These are phyloP conservation scores for Anas georgica DNA, from an alignment of 2,797 vertebrate genomes.

Conservation along the genomic window DNA sequence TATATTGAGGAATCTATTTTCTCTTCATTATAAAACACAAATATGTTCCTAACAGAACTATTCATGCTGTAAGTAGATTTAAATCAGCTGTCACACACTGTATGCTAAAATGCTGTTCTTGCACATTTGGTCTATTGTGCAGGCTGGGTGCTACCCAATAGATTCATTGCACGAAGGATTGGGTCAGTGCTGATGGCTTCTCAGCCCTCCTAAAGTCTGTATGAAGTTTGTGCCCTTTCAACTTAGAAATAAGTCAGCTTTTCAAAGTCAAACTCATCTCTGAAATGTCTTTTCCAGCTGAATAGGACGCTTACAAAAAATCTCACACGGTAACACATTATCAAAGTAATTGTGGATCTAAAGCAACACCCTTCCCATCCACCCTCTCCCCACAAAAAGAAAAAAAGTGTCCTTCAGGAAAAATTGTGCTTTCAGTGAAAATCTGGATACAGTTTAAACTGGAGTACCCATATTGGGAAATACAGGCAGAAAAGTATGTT, in stretches of 20 bases:
- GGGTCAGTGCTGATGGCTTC: background rate
- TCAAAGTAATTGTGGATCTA: background rate
- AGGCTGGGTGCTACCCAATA: background rate
- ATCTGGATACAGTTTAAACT: background rate
- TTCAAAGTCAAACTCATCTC: background rate
- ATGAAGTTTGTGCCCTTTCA: background rate
- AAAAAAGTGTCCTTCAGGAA: background rate
- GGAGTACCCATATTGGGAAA: background rate
- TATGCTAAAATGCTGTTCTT: background rate
- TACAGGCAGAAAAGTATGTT: background rate
- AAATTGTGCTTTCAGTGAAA: background rate
- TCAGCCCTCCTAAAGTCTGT: background rate
- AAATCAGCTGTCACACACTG: constrained; percentile 1
- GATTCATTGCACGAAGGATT: background rate
- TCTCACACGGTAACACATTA: background rate
- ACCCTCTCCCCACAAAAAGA: too few relatives aligned
- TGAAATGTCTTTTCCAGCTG: background rate
- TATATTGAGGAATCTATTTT: constrained; percentile 53
- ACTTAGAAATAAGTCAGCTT: background rate
- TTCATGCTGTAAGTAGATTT: background rate
- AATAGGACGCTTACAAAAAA: background rate
- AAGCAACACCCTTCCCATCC: too few relatives aligned
- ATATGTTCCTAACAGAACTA: constrained; percentile 32
- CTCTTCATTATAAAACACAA: constrained; percentile 3
- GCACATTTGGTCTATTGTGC: background rate